Base-by-base conservation (phyloP, 2,888 invertebrate species). In the Cinara cedri region DNA sequence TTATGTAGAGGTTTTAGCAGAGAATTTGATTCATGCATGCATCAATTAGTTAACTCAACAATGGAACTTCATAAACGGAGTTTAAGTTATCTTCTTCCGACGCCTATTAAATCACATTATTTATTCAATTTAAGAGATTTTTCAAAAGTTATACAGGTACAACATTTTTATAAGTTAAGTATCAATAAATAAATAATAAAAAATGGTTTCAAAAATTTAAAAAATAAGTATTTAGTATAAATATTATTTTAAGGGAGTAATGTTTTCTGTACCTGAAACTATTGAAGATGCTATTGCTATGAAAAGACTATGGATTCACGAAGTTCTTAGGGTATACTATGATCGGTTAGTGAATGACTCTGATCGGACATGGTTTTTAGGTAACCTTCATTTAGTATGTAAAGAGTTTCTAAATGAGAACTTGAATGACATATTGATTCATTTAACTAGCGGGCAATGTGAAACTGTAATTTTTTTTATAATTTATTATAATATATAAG, bases 71-170 rank as follows among this genome's bases (percentile, higher is more conserved):
- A 96, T 85, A 94, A 95, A 85, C 88, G 91, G 83, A 94, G 96
- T 78, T 90, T 93, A 72, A 84, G 88, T n/a, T 92, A 92, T 86
- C 88, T 98, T 81, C 86, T 97, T 68, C 97, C 97, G 0, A 97
- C 96, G 0, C 97, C 97, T 0, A 89, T 93, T 0, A 97, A 97
- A 85, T 95, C 94, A 0, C 97, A 97, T 86, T 97, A 98, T 85
- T 89, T 96, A 10, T 98, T 98, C 86, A 97, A 97, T 87, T 88
- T 98, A 83, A 89, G 97, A 83, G 97, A 98, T 86, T 97, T 97
- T 86, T 93, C 96, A 0, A 89, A 96, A 84, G 97, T 98, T 14
- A 93, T 98, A 84, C 90, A 93, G 88, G 92, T 92, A 86, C 84
- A 21, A 54, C 71, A 68, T 75, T 60, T 44, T 1, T 19, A 24